Evolutionary conservation across 2,113 vertebrate species (phyloP).

Genomic region (Eupsittula cactorum): DNA sequence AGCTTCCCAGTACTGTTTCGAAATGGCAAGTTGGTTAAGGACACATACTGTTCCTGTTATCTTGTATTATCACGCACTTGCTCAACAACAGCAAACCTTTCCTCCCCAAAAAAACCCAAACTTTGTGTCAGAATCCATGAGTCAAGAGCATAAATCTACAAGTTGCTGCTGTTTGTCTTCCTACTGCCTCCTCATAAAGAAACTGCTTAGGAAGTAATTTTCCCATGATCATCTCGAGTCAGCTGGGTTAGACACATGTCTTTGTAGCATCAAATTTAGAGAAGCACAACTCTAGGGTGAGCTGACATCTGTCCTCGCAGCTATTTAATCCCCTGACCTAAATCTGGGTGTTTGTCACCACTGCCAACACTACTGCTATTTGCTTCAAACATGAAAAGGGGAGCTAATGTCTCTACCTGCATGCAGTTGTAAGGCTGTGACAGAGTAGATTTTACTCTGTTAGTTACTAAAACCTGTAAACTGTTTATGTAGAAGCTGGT

Average conservation of each 20-base stretch:
- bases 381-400: background rate
- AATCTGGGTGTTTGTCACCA: background rate
- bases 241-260: background rate
- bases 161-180: background rate
- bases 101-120: background rate
- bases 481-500: background rate
- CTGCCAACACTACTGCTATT: background rate
- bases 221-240: background rate
- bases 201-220: background rate
- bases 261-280: background rate
- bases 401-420: background rate
- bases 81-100: background rate
- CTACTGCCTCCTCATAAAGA: background rate
- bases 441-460: background rate
- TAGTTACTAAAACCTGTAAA: background rate
- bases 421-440: background rate
- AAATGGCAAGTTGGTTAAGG: background rate
- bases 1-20: slow-evolving; percentile 16
- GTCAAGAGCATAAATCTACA: background rate
- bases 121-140: background rate
- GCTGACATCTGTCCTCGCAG: background rate
- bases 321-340: background rate
- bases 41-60: background rate
- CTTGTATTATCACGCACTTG: background rate
- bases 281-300: background rate